These are phyloP conservation scores for Trinectes maculatus DNA, from an alignment of 2,113 vertebrate genomes.

Conservation along the genomic window DNA sequence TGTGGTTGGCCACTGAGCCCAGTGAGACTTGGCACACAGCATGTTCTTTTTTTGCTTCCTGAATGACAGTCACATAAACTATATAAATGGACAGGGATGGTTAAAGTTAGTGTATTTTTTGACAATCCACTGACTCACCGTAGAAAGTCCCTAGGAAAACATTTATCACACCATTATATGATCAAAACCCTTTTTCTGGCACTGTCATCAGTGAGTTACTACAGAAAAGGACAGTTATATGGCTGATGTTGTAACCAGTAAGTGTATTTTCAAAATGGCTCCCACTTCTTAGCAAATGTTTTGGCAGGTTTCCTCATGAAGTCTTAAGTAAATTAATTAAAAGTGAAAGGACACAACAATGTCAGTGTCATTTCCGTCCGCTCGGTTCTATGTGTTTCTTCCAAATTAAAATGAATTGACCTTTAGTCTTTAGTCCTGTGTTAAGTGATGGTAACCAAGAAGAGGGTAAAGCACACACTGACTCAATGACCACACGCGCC, in stretches of 20 bases:
- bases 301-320: constrained; percentile 8
- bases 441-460: not conserved
- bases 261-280: constrained; percentile 2
- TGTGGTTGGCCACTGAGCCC: no score
- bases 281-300: not conserved
- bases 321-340: not conserved
- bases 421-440: not conserved
- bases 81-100: no score
- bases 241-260: not conserved
- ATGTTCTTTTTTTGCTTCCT: no score
- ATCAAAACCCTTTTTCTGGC: not conserved
- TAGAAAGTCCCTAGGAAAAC: no score
- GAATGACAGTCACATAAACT: no score
- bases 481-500: not conserved
- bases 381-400: not conserved
- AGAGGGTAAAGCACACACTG: not conserved
- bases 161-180: no score
- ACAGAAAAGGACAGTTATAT: not conserved
- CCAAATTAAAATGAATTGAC: constrained; percentile 6
- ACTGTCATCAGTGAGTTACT: not conserved
- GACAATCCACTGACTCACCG: no score
- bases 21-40: no score
- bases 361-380: constrained; percentile 7
- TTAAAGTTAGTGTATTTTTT: no score
- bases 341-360: not conserved